These are phyloP conservation scores for Atta cephalotes DNA, from an alignment of 1,140 invertebrate species.

Conservation along the genomic window DNA sequence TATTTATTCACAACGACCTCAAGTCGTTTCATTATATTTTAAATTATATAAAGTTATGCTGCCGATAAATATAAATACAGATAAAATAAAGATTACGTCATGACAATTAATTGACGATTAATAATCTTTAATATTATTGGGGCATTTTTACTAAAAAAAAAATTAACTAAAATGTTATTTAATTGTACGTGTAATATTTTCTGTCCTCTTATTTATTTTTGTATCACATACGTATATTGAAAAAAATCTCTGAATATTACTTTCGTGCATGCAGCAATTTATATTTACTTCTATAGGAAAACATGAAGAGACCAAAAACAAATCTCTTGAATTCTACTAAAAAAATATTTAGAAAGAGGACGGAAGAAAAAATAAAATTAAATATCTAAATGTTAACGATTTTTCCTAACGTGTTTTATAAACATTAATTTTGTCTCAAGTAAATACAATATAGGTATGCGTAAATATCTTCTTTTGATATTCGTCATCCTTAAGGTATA, in stretches of 20 bases:
- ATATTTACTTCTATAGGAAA: background rate
- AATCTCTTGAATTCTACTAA: background rate
- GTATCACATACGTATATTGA: background rate
- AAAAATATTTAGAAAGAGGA: background rate
- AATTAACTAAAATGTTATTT: background rate
- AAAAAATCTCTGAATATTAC: constrained; percentile 10
- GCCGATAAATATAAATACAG: background rate
- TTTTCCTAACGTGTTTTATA: background rate
- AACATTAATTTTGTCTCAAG: constrained; percentile 1
- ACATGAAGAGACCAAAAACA: constrained; percentile 1
- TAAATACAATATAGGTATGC: background rate
- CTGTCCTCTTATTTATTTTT: background rate
- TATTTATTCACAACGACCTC: background rate
- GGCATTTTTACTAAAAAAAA: background rate
- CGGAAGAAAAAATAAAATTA: background rate
- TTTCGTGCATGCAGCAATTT: background rate
- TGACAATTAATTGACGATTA: background rate
- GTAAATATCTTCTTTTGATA: background rate
- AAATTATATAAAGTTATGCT: background rate
- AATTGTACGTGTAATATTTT: background rate
- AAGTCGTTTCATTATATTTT: background rate
- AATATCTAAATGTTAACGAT: background rate
- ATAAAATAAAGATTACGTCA: background rate
- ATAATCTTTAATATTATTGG: background rate
- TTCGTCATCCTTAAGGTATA: background rate